Base-by-base conservation (phyloP, 2,797 vertebrate genomes). In the Cossypha dichroa region DNA sequence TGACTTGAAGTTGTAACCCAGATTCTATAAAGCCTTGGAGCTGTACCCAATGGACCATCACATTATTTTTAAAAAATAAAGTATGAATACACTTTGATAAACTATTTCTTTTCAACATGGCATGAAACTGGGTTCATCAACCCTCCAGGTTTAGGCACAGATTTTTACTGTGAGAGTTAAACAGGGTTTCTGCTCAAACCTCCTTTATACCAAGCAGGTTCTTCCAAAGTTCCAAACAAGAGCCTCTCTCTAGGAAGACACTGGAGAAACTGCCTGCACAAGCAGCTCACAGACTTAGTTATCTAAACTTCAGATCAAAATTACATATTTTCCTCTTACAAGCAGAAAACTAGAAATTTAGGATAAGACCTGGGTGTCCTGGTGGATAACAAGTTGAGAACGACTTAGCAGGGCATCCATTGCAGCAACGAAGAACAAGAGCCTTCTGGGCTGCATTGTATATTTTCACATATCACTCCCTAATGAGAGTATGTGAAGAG, bases 21-120 rank as follows among this genome's bases (percentile, higher is more conserved):
- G 43, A 88, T 88, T 85, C 56, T 60, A 60, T 93, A 91, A 94
- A 94, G 84, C n/a, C 38, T 77, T 92, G 60, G 68, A 92, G 43
- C 85, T 46, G 55, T 64, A 80, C 21, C 59, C 16, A 88, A 20
- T 49, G 31, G 41, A 80, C 14, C 11, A 87, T 54, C 86, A 69
- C 79, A 46, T 2, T 60, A 29, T 8, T 46, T 70, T 70, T 41
- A 38, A 94, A 51, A 96, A 93, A 81, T 75, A 70, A 93, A 88
- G 70, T 91, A 82, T 92, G 60, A 63, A 45, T 46, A n/a, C 7
- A 40, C 3, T 85, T 89, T 34, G 20, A 49, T 59, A 67, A 82
- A 33, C 5, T 62, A 31, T 48, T 86, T 68, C 2, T 52, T 90
- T 90, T 81, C 48, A 78, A 52, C 48, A 72, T 72, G 49, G 22